These are phyloP conservation scores for Coptodon bakossiorum DNA, from an alignment of 2,113 vertebrate species.

Conservation along the genomic window DNA sequence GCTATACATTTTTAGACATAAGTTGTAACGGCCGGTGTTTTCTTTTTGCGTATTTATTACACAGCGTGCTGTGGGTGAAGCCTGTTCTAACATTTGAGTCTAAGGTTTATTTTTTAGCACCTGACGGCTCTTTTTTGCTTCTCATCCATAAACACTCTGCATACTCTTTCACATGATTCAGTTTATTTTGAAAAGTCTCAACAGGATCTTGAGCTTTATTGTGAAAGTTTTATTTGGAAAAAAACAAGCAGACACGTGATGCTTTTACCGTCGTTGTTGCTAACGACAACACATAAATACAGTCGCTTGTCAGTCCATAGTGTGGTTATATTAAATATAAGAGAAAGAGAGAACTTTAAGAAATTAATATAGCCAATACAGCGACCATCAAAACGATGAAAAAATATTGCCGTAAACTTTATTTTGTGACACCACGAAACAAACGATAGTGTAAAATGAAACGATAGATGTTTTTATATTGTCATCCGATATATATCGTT, in stretches of 20 bases:
- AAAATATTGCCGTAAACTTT: background rate
- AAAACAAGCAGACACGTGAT: rapidly evolving
- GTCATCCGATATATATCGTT: background rate
- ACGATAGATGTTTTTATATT: background rate
- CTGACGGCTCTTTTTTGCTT: background rate
- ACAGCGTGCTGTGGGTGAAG: too few species aligned
- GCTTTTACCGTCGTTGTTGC: rapidly evolving
- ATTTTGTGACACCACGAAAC: background rate
- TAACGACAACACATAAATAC: background rate
- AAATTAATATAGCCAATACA: background rate
- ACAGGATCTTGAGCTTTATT: background rate
- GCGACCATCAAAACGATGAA: rapidly evolving
- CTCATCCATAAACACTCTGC: rapidly evolving
- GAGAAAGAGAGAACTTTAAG: background rate
- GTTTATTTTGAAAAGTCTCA: background rate
- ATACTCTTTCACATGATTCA: rapidly evolving
- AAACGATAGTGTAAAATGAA: background rate
- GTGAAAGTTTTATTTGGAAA: background rate
- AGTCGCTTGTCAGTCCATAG: rapidly evolving
- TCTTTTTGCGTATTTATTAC: too few species aligned
- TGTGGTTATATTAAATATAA: background rate
- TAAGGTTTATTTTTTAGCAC: too few species aligned
- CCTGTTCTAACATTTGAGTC: too few species aligned
- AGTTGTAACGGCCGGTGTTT: too few species aligned
- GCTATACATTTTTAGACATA: too few species aligned